Percentiles rank a stretch among this genome's conserved stretches.
Evolutionary conservation across 2,113 vertebrate species (phyloP).

Genomic region (Burhinus oedicnemus): DNA sequence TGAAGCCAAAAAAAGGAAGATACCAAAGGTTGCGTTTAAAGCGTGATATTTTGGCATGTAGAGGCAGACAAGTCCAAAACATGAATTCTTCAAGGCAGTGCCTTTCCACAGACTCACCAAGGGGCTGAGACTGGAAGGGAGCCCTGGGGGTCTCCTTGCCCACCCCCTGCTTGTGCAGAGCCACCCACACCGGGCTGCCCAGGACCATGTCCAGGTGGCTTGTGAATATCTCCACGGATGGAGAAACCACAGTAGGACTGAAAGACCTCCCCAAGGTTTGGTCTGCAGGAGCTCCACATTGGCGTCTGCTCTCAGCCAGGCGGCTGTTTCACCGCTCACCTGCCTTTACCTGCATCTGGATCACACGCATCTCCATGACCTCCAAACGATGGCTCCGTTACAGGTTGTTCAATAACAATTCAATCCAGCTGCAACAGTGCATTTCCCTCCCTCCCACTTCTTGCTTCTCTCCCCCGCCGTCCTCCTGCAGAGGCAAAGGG

Average conservation of each 20-base stretch:
- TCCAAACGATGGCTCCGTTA: accelerated
- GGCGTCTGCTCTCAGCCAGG: accelerated
- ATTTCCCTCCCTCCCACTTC: background rate
- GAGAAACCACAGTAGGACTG: background rate
- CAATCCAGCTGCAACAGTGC: background rate
- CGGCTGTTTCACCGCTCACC: background rate
- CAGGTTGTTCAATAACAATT: background rate
- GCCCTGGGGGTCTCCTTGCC: no score
- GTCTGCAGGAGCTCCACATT: background rate
- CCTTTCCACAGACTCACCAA: background rate
- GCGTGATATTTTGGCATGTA: background rate
- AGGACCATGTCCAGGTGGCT: background rate
- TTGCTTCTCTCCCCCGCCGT: accelerated
- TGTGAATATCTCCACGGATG: background rate
- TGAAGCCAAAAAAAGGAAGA: background rate
- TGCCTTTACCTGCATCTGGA: accelerated
- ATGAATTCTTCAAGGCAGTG: background rate
- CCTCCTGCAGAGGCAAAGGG: background rate
- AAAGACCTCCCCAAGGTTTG: background rate
- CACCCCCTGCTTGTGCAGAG: background rate
- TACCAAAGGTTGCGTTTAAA: background rate
- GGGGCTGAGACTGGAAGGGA: background rate
- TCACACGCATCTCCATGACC: no score
- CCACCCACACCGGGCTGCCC: background rate
- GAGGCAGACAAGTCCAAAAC: background rate